These are phyloP conservation scores for Gadus chalcogrammus DNA, from an alignment of 2,113 vertebrate species.

Conservation along the genomic window DNA sequence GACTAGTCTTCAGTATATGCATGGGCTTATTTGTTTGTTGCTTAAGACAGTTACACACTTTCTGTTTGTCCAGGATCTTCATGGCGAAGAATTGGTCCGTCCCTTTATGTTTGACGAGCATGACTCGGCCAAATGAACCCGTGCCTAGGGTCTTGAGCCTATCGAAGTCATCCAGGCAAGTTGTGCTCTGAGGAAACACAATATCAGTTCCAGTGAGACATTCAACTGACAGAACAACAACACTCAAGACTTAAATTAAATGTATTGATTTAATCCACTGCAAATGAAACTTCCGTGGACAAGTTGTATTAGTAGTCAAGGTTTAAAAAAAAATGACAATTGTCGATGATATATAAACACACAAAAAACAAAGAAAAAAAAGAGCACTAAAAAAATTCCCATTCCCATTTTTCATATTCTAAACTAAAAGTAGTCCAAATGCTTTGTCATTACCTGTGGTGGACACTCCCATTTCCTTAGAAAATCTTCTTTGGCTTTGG, in stretches of 20 bases:
- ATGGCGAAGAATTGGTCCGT: constrained; percentile 97
- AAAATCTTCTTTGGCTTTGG: constrained; percentile 99
- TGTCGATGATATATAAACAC: too few relatives aligned
- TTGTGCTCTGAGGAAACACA: constrained; percentile 82
- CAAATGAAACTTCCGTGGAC: too few relatives aligned
- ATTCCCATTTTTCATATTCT: neutral
- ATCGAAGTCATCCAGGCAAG: constrained; percentile 94
- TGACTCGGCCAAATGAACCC: constrained; percentile 96
- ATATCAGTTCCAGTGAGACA: constrained; percentile 8
- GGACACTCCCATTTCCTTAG: constrained; percentile 98
- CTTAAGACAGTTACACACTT: constrained; percentile 74
- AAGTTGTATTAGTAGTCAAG: too few relatives aligned
- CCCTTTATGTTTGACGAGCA: constrained; percentile 97
- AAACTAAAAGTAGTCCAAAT: neutral
- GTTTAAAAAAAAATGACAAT: too few relatives aligned
- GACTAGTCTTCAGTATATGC: neutral
- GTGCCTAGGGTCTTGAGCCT: constrained; percentile 97
- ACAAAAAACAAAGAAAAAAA: neutral
- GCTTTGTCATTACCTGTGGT: constrained; percentile 80
- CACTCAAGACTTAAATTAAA: neutral
- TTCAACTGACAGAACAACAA: neutral
- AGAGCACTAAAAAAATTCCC: neutral
- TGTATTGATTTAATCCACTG: too few relatives aligned
- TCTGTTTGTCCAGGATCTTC: constrained; percentile 99
- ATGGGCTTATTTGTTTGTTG: neutral